phyloP scores from a whole-genome alignment of 2,797 vertebrate genomes.

The Gorsachius magnificus region DNA sequence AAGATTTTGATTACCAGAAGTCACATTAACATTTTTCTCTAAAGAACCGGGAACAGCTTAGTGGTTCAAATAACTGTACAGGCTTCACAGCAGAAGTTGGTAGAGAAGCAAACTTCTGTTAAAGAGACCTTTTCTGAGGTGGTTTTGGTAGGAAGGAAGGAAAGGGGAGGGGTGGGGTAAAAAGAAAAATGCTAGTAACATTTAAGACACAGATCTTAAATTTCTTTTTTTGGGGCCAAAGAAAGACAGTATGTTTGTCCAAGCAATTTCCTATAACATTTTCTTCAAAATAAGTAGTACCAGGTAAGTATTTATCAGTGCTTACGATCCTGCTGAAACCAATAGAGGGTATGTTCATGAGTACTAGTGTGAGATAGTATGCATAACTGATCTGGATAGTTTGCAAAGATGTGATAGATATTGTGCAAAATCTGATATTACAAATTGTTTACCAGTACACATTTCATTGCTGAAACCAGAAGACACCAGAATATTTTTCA shows the following conservation, averaged over 20 bases:
- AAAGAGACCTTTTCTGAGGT: background rate
- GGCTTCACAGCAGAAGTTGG: background rate
- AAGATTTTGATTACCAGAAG: background rate
- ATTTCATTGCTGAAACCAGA: background rate
- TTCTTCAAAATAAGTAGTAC: background rate
- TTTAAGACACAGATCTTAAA: background rate
- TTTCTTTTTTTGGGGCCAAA: background rate
- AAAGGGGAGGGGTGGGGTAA: fast-evolving
- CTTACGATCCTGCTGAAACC: background rate
- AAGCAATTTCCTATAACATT: background rate
- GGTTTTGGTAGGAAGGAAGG: background rate
- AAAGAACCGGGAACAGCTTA: background rate
- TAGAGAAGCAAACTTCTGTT: background rate
- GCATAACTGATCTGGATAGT: background rate
- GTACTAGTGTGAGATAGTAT: background rate
- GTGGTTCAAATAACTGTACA: background rate
- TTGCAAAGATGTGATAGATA: background rate
- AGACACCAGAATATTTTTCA: background rate
- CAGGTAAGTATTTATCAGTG: background rate
- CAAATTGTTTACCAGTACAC: background rate
- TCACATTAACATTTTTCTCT: background rate
- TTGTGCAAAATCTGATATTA: background rate
- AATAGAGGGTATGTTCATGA: background rate
- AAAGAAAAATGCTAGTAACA: background rate
- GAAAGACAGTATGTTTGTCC: background rate